Base-by-base conservation (phyloP, 2,888 invertebrate species). In the Aphidius colemani region DNA sequence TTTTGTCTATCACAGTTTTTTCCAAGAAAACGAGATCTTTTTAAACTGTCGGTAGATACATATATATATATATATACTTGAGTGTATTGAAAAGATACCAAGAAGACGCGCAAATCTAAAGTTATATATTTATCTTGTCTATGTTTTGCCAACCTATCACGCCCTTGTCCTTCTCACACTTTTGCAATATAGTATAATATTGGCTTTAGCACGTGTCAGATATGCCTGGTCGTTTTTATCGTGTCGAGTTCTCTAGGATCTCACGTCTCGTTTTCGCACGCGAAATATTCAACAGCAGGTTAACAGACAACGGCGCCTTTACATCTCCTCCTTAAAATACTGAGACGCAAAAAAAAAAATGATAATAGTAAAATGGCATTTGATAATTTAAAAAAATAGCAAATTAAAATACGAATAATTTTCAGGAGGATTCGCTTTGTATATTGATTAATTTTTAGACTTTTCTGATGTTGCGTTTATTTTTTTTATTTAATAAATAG, bases 11-110 rank as follows among this genome's bases (percentile, higher is more conserved):
- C 30, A 2, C 30, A 30, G 30, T 30, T 5, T 30, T 69, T 77
- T 77, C 77, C 73, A 62, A 75, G 77, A 77, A 77, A 75, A 75
- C 72, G 75, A 76, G 74, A 76, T 76, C 71, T 74, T 71, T 72
- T 65, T 53, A 41, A 40, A 56, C 46, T 49, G 46, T 51, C 48
- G 40, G 45, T 57, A 51, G 41, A 46, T 51, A 59, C 49, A 44
- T 59, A 57, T 39, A 18, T 56, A 30, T 56, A 45, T 7, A 48
- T n/a, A n/a, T n/a, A n/a, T n/a, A n/a, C n/a, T n/a, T n/a, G n/a
- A 48, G 13, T 18, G 2, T 18, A 18, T 18, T 11, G 39, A 30
- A 30, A 30, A 30, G 30, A 30, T 2, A 5, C 30, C 30, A 30
- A 30, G 5, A 30, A 30, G 30, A 30, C 30, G 30, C 30, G 4